These are phyloP conservation scores for Dendropsophus ebraccatus DNA, from an alignment of 2,113 vertebrate species.

Conservation along the genomic window DNA sequence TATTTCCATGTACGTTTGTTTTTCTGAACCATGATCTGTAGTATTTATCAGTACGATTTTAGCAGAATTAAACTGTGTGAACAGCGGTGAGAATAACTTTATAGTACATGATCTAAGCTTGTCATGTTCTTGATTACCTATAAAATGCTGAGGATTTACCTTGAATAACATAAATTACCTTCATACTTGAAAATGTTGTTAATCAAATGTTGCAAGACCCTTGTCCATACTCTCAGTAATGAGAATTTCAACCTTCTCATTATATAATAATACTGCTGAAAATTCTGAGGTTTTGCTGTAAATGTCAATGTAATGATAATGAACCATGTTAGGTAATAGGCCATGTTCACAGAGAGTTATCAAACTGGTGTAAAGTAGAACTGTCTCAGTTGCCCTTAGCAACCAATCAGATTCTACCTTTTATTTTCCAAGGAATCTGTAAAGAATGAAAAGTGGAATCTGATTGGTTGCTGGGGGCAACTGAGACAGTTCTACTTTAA, in stretches of 20 bases:
- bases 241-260: constrained; percentile 17
- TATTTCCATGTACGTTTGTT: too few relatives aligned
- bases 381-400: too few relatives aligned
- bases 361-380: too few relatives aligned
- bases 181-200: constrained; percentile 36
- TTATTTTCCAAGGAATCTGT: too few relatives aligned
- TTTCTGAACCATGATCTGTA: too few relatives aligned
- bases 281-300: background rate
- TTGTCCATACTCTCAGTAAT: constrained; percentile 31
- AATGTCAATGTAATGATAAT: constrained; percentile 2
- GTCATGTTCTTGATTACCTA: constrained; percentile 3
- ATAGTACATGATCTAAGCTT: background rate
- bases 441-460: too few relatives aligned
- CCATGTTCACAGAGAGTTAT: too few relatives aligned
- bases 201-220: constrained; percentile 39
- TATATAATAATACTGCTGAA: constrained; percentile 33
- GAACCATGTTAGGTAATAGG: background rate
- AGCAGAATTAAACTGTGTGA: too few relatives aligned
- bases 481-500: too few relatives aligned
- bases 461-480: too few relatives aligned
- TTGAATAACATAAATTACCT: constrained; percentile 36
- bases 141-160: constrained; percentile 8
- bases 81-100: background rate
- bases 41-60: too few relatives aligned
- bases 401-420: too few relatives aligned